Conservation (phyloP, 2,113 vertebrate genomes). For the Abramis brama region DNA sequence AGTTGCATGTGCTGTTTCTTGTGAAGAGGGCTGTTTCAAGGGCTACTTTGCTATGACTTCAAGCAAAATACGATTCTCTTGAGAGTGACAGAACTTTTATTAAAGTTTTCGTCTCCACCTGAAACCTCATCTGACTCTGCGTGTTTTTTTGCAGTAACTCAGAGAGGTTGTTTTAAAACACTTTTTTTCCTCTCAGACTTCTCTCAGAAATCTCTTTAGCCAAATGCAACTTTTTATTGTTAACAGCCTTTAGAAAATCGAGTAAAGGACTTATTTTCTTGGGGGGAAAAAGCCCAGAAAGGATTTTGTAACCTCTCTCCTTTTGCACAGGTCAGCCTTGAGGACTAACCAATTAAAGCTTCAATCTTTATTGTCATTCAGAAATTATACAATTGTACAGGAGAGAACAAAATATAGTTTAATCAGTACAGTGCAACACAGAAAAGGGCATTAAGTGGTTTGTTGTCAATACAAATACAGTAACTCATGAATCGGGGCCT, state of each 20-base stretch:
- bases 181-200: neutral
- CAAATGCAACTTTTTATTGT: neutral
- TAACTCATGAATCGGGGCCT: too few species aligned
- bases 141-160: constrained; percentile 61
- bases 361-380: neutral
- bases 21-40: constrained; percentile 61
- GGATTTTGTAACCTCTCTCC: neutral
- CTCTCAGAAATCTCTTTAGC: constrained; percentile 9
- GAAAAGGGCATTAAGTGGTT: neutral
- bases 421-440: neutral
- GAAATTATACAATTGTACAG: neutral
- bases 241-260: constrained; percentile 1
- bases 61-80: constrained; percentile 71
- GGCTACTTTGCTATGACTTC: constrained; percentile 62
- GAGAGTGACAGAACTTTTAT: constrained; percentile 69
- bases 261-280: neutral
- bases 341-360: neutral
- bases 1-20: constrained; percentile 68
- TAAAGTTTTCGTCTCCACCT: constrained; percentile 61
- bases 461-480: neutral
- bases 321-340: neutral
- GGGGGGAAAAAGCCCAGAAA: neutral
- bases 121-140: constrained; percentile 50
- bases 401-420: neutral
- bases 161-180: neutral